phyloP scores from a whole-genome alignment of 2,888 invertebrate species.

The Oligia strigilis region DNA sequence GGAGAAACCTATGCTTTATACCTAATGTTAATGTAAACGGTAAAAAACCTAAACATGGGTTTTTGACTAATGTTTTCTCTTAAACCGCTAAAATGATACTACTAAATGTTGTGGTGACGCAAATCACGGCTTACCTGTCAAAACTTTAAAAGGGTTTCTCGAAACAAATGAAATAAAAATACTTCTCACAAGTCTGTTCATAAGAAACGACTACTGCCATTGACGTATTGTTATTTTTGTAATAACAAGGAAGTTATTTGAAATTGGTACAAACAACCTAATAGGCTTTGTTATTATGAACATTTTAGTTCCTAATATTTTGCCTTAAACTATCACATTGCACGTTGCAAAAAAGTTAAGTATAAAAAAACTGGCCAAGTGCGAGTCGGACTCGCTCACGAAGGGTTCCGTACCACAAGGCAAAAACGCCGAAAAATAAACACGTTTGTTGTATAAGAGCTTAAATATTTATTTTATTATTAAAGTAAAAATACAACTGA shows the following conservation, averaged over 20 bases:
- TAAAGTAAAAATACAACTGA: too few species aligned
- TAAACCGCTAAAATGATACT: not conserved
- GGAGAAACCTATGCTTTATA: conserved; percentile 30
- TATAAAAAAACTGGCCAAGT: too few species aligned
- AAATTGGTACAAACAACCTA: not conserved
- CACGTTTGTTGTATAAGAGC: too few species aligned
- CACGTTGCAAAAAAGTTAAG: not conserved
- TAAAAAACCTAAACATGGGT: conserved; percentile 9
- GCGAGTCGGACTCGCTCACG: too few species aligned
- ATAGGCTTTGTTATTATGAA: not conserved
- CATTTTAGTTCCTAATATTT: not conserved
- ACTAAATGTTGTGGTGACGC: conserved; percentile 8
- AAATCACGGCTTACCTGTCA: conserved; percentile 27
- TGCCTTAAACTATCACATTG: conserved; percentile 23
- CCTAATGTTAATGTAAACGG: conserved; percentile 1
- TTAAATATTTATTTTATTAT: too few species aligned
- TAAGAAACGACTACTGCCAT: not conserved
- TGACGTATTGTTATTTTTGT: not conserved
- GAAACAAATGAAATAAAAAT: conserved; percentile 9
- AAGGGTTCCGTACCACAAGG: too few species aligned
- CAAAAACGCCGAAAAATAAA: too few species aligned
- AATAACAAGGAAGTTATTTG: not conserved
- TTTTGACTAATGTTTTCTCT: not conserved
- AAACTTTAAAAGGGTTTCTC: conserved; percentile 13
- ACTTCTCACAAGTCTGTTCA: not conserved